Conservation (phyloP, 2,797 vertebrate species). For the Cirrhinus mrigala region DNA sequence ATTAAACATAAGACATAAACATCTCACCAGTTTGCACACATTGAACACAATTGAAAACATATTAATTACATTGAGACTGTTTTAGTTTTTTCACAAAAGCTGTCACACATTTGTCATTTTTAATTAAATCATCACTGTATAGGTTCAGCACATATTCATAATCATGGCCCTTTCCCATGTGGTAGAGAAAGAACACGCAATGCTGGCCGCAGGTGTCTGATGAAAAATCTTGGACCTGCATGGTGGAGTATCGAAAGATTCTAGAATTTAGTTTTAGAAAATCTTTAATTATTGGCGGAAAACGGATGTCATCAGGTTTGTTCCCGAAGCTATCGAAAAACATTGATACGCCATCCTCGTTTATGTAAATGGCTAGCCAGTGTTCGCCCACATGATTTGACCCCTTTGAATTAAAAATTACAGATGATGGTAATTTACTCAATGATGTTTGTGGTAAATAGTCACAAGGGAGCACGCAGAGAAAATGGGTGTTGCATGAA, state of each 20-base stretch:
- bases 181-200: not conserved
- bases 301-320: not conserved
- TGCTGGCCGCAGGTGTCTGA: not conserved
- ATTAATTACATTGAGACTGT: not conserved
- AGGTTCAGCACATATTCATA: not conserved
- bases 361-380: not conserved
- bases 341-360: not conserved
- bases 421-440: too few relatives aligned
- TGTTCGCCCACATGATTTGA: not conserved
- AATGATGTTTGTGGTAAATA: not conserved
- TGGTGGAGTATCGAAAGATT: not conserved
- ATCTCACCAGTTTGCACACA: not conserved
- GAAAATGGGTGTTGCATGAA: too few relatives aligned
- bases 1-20: not conserved
- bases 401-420: not conserved
- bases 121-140: not conserved
- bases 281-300: not conserved
- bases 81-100: conserved; percentile 1
- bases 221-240: not conserved
- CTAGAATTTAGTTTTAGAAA: not conserved
- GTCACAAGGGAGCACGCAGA: not conserved
- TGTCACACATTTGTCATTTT: not conserved
- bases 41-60: not conserved
- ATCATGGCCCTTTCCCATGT: not conserved
- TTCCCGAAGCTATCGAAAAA: conserved; percentile 7